phyloP scores from a whole-genome alignment of 2,888 invertebrate species.

The Horisme vitalbata region DNA sequence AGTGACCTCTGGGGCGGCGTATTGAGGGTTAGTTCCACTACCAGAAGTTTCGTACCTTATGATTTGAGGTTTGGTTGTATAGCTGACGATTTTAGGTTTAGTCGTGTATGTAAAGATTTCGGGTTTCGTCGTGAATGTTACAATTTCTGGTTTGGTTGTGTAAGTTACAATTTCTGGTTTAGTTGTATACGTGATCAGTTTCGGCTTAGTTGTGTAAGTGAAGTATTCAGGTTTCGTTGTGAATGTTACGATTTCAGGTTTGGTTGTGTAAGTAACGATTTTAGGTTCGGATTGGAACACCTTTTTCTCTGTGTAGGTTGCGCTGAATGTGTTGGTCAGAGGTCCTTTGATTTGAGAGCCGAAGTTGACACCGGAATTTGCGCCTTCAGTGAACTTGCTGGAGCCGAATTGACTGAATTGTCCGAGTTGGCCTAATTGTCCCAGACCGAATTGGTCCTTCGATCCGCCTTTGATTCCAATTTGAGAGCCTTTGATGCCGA shows the following conservation, averaged over 20 bases:
- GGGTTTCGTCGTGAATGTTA: slow-evolving; percentile 56
- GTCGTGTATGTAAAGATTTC: slow-evolving; percentile 44
- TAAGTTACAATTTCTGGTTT: slow-evolving; percentile 49
- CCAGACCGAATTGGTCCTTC: slow-evolving; percentile 10
- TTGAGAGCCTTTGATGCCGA: slow-evolving; percentile 38
- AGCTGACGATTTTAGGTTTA: slow-evolving; percentile 50
- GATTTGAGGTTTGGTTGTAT: slow-evolving; percentile 58
- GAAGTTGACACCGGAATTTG: slow-evolving; percentile 39
- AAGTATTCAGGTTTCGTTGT: slow-evolving; percentile 62
- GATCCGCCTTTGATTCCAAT: slow-evolving; percentile 23
- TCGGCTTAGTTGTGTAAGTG: slow-evolving; percentile 60
- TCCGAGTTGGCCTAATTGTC: slow-evolving; percentile 34
- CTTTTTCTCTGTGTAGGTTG: slow-evolving; percentile 65
- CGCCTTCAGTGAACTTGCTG: slow-evolving; percentile 43
- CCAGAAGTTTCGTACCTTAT: slow-evolving; percentile 71
- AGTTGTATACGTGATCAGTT: slow-evolving; percentile 52
- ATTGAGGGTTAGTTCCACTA: slow-evolving; percentile 65
- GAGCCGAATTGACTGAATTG: slow-evolving; percentile 43
- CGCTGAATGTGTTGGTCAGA: slow-evolving; percentile 60
- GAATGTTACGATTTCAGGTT: slow-evolving; percentile 60
- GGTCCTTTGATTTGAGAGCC: slow-evolving; percentile 57
- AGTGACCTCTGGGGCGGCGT: slow-evolving; percentile 61
- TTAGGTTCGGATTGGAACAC: slow-evolving; percentile 64
- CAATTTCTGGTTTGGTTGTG: slow-evolving; percentile 50
- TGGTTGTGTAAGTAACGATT: slow-evolving; percentile 58